phyloP scores from a whole-genome alignment of 2,888 invertebrate genomes.

The Drosophila nr. perissopoda region DNA sequence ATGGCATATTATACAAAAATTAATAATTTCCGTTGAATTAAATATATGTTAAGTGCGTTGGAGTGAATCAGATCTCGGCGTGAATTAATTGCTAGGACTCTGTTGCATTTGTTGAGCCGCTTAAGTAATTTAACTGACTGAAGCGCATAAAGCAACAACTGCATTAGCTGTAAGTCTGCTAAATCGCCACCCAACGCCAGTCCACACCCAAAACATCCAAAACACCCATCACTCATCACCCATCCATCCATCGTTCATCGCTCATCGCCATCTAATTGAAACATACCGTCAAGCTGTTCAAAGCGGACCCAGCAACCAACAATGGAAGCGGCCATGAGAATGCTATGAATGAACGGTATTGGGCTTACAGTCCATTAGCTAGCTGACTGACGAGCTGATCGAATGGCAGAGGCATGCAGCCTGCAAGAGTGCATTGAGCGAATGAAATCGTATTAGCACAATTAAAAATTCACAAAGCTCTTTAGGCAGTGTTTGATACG shows the following conservation, averaged over 20 bases:
- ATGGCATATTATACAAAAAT: not conserved
- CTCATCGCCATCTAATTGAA: slow-evolving; percentile 34
- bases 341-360: slow-evolving; percentile 31
- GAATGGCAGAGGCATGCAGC: not conserved
- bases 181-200: slow-evolving; percentile 21
- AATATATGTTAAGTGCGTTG: not conserved
- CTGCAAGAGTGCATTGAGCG: slow-evolving; percentile 5
- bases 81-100: slow-evolving; percentile 38
- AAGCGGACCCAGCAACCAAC: slow-evolving; percentile 19
- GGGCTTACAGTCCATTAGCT: slow-evolving; percentile 34
- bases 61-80: slow-evolving; percentile 10
- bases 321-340: slow-evolving; percentile 44
- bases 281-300: slow-evolving; percentile 37
- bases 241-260: slow-evolving; percentile 2
- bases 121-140: slow-evolving; percentile 23
- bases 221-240: not conserved
- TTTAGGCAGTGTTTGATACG: not conserved
- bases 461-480: slow-evolving; percentile 36
- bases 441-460: slow-evolving; percentile 64
- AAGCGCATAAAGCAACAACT: slow-evolving; percentile 36
- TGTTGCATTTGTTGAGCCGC: slow-evolving; percentile 17
- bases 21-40: not conserved
- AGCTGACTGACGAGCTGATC: slow-evolving; percentile 4
- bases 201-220: not conserved
- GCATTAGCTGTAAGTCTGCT: slow-evolving; percentile 47